Evolutionary conservation across 2,113 vertebrate species (phyloP).

Genomic region (Phoxinus phoxinus): DNA sequence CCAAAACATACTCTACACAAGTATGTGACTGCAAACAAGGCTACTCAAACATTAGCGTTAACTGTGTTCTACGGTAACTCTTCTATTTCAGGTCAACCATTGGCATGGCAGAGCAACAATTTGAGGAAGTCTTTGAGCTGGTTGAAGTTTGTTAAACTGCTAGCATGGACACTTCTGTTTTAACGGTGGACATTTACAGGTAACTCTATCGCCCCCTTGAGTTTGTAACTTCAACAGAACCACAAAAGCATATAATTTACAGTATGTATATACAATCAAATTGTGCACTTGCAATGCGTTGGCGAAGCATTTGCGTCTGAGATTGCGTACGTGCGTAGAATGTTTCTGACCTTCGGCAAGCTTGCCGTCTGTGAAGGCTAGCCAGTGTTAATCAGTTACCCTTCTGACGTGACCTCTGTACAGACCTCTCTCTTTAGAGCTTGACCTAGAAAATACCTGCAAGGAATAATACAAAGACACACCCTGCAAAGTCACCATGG

Average conservation of each 20-base stretch:
- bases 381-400: background rate
- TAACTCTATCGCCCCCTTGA: background rate
- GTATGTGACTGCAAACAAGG: background rate
- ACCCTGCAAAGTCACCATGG: background rate
- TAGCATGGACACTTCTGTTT: background rate
- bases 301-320: background rate
- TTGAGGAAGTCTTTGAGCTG: background rate
- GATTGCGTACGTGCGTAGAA: background rate
- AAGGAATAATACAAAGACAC: conserved; percentile 12
- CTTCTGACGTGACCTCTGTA: conserved; percentile 12
- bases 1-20: background rate
- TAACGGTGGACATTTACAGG: background rate
- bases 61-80: background rate
- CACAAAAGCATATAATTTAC: background rate
- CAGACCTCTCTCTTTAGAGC: background rate
- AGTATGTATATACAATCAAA: background rate
- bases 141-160: background rate
- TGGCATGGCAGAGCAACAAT: background rate
- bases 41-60: background rate
- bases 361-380: background rate
- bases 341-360: conserved; percentile 14
- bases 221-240: background rate
- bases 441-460: background rate
- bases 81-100: background rate
- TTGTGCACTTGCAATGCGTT: background rate